Percentiles rank a stretch among this genome's conserved stretches.
phyloP scores from a whole-genome alignment of 2,888 invertebrate species.

The Notocelia uddmanniana region DNA sequence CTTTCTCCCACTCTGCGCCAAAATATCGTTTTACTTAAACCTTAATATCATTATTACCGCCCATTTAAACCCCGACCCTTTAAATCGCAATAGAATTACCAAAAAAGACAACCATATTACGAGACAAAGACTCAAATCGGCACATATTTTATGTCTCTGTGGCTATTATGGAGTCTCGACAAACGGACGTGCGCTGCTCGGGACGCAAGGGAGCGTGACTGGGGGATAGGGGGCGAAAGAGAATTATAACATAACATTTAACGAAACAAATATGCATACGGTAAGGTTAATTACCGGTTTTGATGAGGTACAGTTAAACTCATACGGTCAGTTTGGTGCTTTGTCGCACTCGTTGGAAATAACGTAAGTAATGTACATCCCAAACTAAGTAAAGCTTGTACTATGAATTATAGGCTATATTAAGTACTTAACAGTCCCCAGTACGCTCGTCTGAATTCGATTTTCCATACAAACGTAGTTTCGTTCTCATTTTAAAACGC shows the following conservation, averaged over 20 bases:
- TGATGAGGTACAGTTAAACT: neutral
- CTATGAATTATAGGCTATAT: no score
- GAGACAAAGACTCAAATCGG: slow-evolving; percentile 29
- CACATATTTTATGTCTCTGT: slow-evolving; percentile 35
- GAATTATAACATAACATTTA: slow-evolving; percentile 10
- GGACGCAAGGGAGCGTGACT: slow-evolving; percentile 3
- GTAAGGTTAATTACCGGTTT: neutral
- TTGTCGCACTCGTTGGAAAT: no score
- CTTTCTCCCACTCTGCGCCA: neutral
- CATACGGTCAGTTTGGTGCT: no score
- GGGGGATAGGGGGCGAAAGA: neutral
- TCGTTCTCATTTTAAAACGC: no score
- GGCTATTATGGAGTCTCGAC: slow-evolving; percentile 24
- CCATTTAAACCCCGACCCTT: slow-evolving; percentile 31
- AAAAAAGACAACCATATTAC: slow-evolving; percentile 32
- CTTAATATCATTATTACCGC: slow-evolving; percentile 23
- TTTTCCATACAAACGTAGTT: no score
- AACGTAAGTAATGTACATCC: no score
- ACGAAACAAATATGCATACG: slow-evolving; percentile 1
- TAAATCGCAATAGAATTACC: slow-evolving; percentile 40
- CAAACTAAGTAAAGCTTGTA: no score
- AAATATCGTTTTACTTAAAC: neutral
- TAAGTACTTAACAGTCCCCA: no score
- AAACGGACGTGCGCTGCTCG: slow-evolving; percentile 21
- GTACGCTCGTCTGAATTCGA: no score